Evolutionary conservation across 2,113 vertebrate species (phyloP).

Genomic region (Sialia sialis): DNA sequence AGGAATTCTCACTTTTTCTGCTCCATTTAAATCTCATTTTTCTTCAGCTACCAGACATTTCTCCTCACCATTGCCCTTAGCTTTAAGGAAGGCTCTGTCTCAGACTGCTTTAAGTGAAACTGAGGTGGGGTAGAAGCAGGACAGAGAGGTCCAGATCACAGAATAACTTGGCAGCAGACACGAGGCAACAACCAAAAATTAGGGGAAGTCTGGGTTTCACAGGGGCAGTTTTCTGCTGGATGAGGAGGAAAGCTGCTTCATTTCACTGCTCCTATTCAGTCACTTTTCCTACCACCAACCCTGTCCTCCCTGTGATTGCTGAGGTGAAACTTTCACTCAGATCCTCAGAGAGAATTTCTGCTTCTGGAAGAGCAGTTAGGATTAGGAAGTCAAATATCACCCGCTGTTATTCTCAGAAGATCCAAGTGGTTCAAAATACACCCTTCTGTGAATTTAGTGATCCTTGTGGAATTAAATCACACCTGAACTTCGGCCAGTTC

Average conservation of each 20-base stretch:
- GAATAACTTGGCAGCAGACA: neutral
- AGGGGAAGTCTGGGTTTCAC: neutral
- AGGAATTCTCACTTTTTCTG: slow-evolving; percentile 19
- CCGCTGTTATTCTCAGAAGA: neutral
- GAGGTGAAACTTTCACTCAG: neutral
- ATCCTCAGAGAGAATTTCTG: neutral
- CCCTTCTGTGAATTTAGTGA: neutral
- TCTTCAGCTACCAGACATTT: neutral
- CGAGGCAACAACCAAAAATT: neutral
- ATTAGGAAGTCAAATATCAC: neutral
- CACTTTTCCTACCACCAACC: neutral
- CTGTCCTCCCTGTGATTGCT: neutral
- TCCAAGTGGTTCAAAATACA: neutral
- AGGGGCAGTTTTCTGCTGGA: neutral
- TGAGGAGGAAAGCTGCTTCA: neutral
- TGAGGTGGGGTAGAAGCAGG: neutral
- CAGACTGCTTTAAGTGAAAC: neutral
- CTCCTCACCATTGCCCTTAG: neutral
- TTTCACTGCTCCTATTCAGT: neutral
- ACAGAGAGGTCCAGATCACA: neutral
- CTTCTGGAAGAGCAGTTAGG: neutral
- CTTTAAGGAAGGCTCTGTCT: neutral
- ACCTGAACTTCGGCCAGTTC: neutral
- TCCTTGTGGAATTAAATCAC: neutral
- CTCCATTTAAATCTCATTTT: slow-evolving; percentile 10